phyloP scores from a whole-genome alignment of 1,140 invertebrate species.

The Cyclina sinensis region DNA sequence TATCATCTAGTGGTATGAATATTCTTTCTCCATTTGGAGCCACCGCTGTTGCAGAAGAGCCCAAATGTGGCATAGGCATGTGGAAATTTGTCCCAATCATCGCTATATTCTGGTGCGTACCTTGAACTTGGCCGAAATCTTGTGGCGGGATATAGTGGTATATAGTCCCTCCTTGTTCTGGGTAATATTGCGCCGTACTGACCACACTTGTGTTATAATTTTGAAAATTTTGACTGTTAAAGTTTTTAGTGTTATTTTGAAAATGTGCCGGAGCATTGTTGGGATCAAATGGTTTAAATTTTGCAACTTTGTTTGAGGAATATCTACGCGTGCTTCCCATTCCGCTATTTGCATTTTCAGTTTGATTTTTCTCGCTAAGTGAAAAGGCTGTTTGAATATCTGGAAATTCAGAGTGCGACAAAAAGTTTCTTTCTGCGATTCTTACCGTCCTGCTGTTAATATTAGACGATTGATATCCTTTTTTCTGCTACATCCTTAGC shows the following conservation, averaged over 20 bases:
- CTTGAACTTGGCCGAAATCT: neutral
- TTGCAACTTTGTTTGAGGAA: neutral
- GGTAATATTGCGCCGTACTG: neutral
- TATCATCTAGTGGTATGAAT: slow-evolving; percentile 28
- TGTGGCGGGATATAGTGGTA: slow-evolving; percentile 7
- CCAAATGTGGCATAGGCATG: neutral
- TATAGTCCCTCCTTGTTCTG: neutral
- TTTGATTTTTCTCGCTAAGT: neutral
- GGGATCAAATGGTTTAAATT: slow-evolving; percentile 21
- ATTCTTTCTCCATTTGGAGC: slow-evolving; percentile 43
- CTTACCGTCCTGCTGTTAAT: neutral
- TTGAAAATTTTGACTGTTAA: neutral
- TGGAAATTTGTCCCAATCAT: neutral
- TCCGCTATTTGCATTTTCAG: neutral
- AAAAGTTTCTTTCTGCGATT: neutral
- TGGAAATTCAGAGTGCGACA: neutral
- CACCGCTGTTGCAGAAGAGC: slow-evolving; percentile 1
- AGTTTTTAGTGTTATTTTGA: neutral
- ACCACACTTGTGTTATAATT: neutral
- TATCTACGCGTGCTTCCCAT: neutral
- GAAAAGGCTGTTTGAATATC: neutral
- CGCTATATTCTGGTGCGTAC: neutral
- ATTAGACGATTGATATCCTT: neutral
- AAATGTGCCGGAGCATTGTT: neutral
- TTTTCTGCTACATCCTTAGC: neutral